A percentile compares a stretch with the other conserved stretches of the same genome.
Evolutionary conservation across 2,797 vertebrate genomes (phyloP).

Genomic region (Botia almorhae): DNA sequence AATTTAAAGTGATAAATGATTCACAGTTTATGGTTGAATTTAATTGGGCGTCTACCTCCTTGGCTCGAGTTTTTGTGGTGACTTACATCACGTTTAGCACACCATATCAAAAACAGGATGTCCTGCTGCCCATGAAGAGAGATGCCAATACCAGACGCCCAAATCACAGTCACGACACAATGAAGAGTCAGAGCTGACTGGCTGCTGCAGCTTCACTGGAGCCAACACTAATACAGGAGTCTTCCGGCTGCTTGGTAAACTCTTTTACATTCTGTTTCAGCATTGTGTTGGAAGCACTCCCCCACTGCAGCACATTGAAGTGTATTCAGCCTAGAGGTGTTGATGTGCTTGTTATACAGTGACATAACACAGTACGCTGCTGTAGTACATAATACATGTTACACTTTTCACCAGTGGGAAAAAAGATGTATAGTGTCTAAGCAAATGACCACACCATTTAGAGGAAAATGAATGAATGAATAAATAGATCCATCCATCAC

Average conservation of each 20-base stretch:
- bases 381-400: too few species aligned
- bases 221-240: neutral
- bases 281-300: neutral
- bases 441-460: neutral
- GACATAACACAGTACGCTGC: neutral
- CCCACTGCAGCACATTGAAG: neutral
- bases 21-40: constrained; percentile 1
- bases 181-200: constrained; percentile 16
- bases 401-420: neutral
- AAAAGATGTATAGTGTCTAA: neutral
- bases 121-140: constrained; percentile 14
- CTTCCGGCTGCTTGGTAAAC: neutral
- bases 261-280: neutral
- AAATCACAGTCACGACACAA: constrained; percentile 4
- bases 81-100: neutral
- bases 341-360: neutral
- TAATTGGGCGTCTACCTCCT: constrained; percentile 23
- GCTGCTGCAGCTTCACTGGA: neutral
- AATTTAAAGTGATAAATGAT: constrained; percentile 48
- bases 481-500: too few species aligned
- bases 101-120: constrained; percentile 10
- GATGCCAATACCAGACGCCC: neutral
- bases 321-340: neutral
- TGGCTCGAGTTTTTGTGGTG: constrained; percentile 3
- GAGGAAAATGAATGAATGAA: too few species aligned